Evolutionary conservation across 2,113 vertebrate genomes (phyloP).

Genomic region (Aplodontia rufa): DNA sequence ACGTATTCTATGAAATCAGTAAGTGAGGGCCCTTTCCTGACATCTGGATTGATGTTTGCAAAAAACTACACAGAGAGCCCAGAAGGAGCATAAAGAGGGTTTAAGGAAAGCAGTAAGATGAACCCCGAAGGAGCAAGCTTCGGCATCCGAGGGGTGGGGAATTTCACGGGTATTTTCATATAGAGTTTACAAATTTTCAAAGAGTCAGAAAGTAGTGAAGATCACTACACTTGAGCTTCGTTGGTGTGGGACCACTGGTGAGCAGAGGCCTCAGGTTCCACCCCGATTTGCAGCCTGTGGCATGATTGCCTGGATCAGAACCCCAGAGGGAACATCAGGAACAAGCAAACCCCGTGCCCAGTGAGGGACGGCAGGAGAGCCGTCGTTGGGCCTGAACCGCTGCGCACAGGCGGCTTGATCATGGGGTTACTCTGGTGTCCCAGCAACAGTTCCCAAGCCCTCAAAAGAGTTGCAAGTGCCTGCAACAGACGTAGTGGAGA

Average conservation of each 20-base stretch:
- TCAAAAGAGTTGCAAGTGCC: background rate
- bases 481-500: background rate
- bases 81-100: background rate
- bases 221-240: too few species aligned
- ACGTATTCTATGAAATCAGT: background rate
- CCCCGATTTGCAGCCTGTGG: background rate
- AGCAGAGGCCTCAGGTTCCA: background rate
- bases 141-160: background rate
- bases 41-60: background rate
- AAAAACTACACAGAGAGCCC: background rate
- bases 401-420: background rate
- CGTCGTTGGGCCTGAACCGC: background rate
- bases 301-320: background rate
- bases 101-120: background rate
- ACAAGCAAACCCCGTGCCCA: accelerated
- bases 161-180: background rate
- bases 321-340: accelerated
- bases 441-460: background rate
- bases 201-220: background rate
- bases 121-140: background rate
- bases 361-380: background rate
- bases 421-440: background rate
- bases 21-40: background rate
- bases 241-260: too few species aligned
- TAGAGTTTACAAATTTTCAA: background rate